Evolutionary conservation across 53 echinoderm and acorn worm species (phyloP).

Genomic region (Echinometra lucunter): DNA sequence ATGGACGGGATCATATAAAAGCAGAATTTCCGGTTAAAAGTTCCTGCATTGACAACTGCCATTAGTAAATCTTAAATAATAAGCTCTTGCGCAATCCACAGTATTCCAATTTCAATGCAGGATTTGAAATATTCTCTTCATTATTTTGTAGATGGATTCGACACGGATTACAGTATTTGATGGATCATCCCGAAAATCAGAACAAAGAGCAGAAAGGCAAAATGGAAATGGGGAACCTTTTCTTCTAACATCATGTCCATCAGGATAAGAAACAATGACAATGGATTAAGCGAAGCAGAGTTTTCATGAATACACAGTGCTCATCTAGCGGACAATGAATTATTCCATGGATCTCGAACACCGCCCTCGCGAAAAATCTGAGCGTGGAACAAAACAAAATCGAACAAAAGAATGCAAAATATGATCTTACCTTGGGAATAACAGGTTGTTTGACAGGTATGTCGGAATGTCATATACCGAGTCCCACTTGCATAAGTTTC

Average conservation of each 20-base stretch:
- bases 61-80: neutral
- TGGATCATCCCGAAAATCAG: neutral
- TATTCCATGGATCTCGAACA: neutral
- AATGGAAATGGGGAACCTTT: neutral
- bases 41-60: neutral
- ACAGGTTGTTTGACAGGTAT: neutral
- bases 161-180: neutral
- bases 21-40: no score
- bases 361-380: neutral
- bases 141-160: neutral
- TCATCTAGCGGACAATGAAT: neutral
- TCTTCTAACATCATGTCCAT: neutral
- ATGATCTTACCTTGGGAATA: neutral
- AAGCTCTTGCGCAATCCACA: neutral
- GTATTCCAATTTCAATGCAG: neutral
- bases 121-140: neutral
- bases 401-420: neutral
- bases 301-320: conserved; percentile 11
- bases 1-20: neutral
- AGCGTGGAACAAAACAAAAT: neutral
- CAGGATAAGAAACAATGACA: neutral
- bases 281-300: neutral
- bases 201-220: neutral
- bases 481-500: neutral
- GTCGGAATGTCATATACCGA: neutral